A percentile compares a stretch with the other conserved stretches of the same genome.
Conservation (phyloP, 2,113 vertebrate species). For the Accipiter cooperii region DNA sequence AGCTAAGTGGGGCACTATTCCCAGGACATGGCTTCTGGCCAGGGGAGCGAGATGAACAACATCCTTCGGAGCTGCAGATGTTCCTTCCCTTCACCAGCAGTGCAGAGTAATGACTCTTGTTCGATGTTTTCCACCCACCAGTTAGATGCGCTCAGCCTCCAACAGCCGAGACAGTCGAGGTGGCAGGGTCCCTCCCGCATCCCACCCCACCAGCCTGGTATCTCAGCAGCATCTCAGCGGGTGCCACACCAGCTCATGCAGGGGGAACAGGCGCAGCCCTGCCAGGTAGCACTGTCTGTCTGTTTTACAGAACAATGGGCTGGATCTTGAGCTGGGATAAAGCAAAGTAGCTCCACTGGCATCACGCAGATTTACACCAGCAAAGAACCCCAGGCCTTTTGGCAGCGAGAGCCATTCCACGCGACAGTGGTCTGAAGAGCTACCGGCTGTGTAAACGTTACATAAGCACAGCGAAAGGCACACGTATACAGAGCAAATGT, state of each 20-base stretch:
- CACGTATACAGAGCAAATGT: neutral
- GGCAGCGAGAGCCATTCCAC: neutral
- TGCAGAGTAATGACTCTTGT: neutral
- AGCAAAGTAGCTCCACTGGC: neutral
- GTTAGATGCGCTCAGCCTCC: neutral
- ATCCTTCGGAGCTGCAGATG: neutral
- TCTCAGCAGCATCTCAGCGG: neutral
- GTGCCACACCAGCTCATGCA: neutral
- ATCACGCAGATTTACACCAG: neutral
- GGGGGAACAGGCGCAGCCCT: neutral
- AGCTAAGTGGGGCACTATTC: slow-evolving; percentile 30
- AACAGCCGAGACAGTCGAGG: neutral
- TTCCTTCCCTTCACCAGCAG: neutral
- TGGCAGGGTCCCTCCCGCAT: neutral
- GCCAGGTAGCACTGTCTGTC: neutral
- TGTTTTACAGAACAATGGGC: neutral
- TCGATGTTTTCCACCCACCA: neutral
- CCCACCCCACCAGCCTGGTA: neutral
- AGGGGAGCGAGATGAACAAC: neutral
- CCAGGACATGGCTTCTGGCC: slow-evolving; percentile 17
- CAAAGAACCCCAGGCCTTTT: neutral
- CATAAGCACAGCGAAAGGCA: neutral
- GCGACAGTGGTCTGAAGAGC: neutral
- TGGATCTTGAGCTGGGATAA: neutral
- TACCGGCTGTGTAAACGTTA: neutral